Evolutionary conservation across 2,797 vertebrate genomes (phyloP).

Genomic region (Bradypodion pumilum): DNA sequence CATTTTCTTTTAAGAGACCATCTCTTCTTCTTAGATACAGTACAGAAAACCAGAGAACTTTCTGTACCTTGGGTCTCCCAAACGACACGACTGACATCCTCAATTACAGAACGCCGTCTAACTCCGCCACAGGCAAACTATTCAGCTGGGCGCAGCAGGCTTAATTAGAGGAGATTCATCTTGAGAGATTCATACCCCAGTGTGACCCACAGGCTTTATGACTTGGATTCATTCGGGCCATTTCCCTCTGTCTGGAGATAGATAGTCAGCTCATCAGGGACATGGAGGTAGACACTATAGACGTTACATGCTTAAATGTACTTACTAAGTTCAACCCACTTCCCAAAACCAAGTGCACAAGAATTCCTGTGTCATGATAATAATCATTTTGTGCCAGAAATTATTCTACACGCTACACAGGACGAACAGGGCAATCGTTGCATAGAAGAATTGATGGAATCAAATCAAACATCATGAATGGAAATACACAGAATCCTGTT

Average conservation of each 20-base stretch:
- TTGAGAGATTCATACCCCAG: not conserved
- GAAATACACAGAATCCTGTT: no score
- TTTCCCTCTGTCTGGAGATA: slow-evolving; percentile 19
- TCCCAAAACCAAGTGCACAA: not conserved
- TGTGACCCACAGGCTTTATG: not conserved
- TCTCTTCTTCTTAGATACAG: not conserved
- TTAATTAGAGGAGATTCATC: not conserved
- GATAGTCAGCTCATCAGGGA: not conserved
- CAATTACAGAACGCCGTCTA: slow-evolving; percentile 2
- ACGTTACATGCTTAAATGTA: not conserved
- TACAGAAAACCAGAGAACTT: not conserved
- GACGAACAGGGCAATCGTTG: no score
- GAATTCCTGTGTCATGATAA: no score
- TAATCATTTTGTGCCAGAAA: no score
- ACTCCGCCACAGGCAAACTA: slow-evolving; percentile 16
- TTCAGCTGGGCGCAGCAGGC: slow-evolving; percentile 26
- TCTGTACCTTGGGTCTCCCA: not conserved
- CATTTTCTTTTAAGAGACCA: not conserved
- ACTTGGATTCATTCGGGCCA: slow-evolving; percentile 15
- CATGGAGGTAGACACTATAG: not conserved
- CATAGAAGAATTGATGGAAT: no score
- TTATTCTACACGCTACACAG: no score
- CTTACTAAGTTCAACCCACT: not conserved
- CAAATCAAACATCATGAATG: no score
- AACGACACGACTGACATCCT: not conserved